A percentile compares a stretch with the other conserved stretches of the same genome.
These are phyloP conservation scores for Drosophila nigricruria DNA, from an alignment of 2,888 invertebrate genomes.

Conservation along the genomic window DNA sequence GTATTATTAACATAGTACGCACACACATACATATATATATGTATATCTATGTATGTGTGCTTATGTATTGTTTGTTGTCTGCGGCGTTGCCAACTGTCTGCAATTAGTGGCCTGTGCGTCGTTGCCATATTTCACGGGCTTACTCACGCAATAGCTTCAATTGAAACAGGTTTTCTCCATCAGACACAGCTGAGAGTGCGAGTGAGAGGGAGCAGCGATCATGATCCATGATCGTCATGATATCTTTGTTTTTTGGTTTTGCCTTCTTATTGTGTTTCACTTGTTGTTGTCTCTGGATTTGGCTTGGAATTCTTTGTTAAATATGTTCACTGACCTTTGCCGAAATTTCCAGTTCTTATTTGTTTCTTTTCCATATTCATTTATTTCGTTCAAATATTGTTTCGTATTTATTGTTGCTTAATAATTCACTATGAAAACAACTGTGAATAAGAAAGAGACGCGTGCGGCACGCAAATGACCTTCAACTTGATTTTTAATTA, in stretches of 20 bases:
- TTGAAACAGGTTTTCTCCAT: slow-evolving; percentile 71
- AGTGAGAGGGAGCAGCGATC: slow-evolving; percentile 34
- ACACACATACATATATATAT: not conserved
- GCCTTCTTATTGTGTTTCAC: slow-evolving; percentile 34
- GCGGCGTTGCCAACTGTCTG: slow-evolving; percentile 59
- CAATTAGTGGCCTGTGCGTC: slow-evolving; percentile 56
- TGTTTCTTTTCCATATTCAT: slow-evolving; percentile 7
- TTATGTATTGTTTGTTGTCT: slow-evolving; percentile 14
- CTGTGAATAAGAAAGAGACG: slow-evolving; percentile 25
- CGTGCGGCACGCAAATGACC: slow-evolving; percentile 59
- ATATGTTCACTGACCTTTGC: slow-evolving; percentile 82
- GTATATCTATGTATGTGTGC: not conserved
- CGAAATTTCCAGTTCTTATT: slow-evolving; percentile 67
- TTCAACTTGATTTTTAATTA: slow-evolving; percentile 82
- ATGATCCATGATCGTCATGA: slow-evolving; percentile 68
- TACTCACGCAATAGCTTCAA: slow-evolving; percentile 70
- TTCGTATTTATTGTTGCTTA: slow-evolving; percentile 39
- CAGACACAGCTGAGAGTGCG: slow-evolving; percentile 7
- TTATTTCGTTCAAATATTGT: slow-evolving; percentile 42
- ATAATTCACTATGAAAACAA: slow-evolving; percentile 44
- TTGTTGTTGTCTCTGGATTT: slow-evolving; percentile 41
- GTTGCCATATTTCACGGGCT: slow-evolving; percentile 77
- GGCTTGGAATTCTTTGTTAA: slow-evolving; percentile 59
- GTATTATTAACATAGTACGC: slow-evolving; percentile 17
- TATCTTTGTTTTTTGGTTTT: slow-evolving; percentile 36